phyloP scores from a whole-genome alignment of 2,113 vertebrate genomes.

The Falco punctatus region DNA sequence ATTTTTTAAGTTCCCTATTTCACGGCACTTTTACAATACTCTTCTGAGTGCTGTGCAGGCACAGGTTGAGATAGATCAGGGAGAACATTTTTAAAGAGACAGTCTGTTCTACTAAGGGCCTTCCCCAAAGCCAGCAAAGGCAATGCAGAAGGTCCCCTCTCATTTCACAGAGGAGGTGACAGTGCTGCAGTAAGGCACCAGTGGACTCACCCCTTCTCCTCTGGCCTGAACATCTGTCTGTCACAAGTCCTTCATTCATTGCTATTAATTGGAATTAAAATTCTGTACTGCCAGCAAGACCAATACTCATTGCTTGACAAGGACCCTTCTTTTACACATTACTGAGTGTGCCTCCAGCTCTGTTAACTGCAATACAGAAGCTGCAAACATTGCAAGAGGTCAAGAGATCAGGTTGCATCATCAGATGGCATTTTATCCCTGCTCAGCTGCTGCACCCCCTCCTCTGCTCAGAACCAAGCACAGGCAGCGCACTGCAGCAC shows the following conservation, averaged over 20 bases:
- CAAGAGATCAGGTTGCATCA: no score
- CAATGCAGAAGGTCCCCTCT: not conserved
- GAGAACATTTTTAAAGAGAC: not conserved
- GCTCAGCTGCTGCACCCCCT: not conserved
- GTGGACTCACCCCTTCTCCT: not conserved
- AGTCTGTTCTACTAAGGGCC: not conserved
- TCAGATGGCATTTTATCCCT: rapidly evolving
- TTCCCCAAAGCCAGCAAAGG: not conserved
- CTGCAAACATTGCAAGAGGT: no score
- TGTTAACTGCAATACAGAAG: not conserved
- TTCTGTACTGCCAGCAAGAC: not conserved
- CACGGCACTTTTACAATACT: rapidly evolving
- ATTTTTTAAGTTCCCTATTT: not conserved
- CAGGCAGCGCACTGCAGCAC: rapidly evolving
- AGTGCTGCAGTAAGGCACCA: rapidly evolving
- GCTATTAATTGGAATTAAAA: not conserved
- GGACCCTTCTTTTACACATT: not conserved
- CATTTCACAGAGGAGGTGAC: not conserved
- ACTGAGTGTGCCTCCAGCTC: not conserved
- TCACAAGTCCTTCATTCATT: not conserved
- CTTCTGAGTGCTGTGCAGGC: not conserved
- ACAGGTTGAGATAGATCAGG: not conserved
- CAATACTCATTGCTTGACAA: not conserved
- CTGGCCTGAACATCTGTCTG: not conserved
- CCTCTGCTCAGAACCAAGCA: not conserved